phyloP scores from a whole-genome alignment of 2,113 vertebrate genomes.

The Equus przewalskii region DNA sequence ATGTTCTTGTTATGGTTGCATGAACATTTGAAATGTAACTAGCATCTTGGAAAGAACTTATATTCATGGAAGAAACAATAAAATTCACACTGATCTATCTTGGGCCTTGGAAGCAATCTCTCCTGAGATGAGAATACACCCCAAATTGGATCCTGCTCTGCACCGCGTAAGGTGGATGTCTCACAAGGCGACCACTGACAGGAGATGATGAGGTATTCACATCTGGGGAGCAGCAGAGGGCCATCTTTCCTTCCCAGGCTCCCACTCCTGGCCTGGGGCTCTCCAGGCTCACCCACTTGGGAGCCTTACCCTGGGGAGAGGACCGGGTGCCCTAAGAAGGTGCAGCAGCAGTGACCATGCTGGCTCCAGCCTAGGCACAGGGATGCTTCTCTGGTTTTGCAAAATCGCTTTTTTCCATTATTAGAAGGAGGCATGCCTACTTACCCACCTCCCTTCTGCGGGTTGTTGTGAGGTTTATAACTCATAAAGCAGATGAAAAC shows the following conservation, averaged over 20 bases:
- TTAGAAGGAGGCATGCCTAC: not conserved
- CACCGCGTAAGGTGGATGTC: no score
- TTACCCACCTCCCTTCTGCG: not conserved
- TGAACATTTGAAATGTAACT: not conserved
- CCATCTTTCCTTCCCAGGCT: not conserved
- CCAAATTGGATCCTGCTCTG: not conserved
- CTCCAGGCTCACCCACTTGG: not conserved
- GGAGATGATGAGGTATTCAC: not conserved
- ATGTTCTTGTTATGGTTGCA: rapidly evolving
- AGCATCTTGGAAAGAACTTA: not conserved
- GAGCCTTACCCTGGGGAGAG: no score
- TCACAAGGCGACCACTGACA: not conserved
- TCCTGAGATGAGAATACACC: not conserved
- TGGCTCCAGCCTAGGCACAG: not conserved
- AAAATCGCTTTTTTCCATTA: not conserved
- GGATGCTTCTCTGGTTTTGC: not conserved
- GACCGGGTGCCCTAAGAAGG: not conserved
- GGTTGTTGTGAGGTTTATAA: not conserved
- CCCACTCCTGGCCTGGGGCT: not conserved
- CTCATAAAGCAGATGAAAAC: not conserved
- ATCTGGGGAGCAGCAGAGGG: not conserved
- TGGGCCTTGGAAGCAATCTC: not conserved
- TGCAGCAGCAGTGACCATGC: not conserved
- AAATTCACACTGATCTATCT: no score
- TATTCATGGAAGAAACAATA: not conserved